Conservation (phyloP, 2,113 vertebrate species). For the Ptyas mucosa region DNA sequence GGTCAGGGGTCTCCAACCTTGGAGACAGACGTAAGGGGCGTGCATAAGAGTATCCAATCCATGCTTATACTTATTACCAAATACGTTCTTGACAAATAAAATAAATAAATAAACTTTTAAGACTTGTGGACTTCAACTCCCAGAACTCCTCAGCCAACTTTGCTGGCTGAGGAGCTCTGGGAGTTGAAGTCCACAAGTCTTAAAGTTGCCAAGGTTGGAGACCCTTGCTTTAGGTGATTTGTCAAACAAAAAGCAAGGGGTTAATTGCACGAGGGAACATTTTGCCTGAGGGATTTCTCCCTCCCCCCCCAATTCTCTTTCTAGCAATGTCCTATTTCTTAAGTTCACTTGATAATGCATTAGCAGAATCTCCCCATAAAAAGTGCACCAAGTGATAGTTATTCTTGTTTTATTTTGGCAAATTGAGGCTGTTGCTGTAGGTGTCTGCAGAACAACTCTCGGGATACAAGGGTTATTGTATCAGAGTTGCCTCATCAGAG, state of each 20-base stretch:
- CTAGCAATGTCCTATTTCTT: neutral
- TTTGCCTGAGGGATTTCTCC: neutral
- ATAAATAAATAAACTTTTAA: too few species aligned
- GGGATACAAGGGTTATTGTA: neutral
- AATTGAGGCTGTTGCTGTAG: neutral
- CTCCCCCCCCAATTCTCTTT: neutral
- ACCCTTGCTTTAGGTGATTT: neutral
- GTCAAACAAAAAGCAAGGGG: neutral
- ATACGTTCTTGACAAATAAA: too few species aligned
- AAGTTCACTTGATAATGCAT: neutral
- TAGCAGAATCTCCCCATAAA: neutral
- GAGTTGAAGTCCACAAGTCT: too few species aligned
- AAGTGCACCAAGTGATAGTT: neutral
- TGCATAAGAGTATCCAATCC: too few species aligned
- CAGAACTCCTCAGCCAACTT: too few species aligned
- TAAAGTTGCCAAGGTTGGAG: too few species aligned
- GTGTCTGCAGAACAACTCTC: neutral
- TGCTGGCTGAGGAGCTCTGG: too few species aligned
- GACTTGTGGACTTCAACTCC: too few species aligned
- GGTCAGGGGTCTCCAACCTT: too few species aligned
- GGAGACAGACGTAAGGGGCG: too few species aligned
- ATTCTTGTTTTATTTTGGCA: neutral
- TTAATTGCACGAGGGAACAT: neutral
- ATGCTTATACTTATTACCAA: too few species aligned
- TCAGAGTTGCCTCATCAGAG: neutral